These are phyloP conservation scores for Cyanoramphus novaezelandiae DNA, from an alignment of 2,113 vertebrate genomes.

Conservation along the genomic window DNA sequence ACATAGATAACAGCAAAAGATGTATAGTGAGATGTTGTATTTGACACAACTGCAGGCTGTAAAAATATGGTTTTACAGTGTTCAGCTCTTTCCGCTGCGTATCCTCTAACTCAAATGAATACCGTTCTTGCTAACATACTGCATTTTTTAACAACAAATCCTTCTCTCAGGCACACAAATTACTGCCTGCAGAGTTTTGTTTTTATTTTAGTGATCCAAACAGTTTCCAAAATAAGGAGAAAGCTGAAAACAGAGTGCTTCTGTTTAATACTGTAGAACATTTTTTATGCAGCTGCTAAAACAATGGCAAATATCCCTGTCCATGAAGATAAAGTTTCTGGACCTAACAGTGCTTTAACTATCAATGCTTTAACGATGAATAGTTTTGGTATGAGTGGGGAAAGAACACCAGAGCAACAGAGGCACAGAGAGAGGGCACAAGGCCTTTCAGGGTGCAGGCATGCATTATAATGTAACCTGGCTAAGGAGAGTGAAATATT, in stretches of 20 bases:
- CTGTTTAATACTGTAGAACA: background rate
- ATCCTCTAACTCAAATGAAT: conserved; percentile 14
- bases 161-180: conserved; percentile 5
- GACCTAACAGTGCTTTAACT: background rate
- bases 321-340: background rate
- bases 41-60: background rate
- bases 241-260: conserved; percentile 41
- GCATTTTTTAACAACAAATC: conserved; percentile 24
- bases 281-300: background rate
- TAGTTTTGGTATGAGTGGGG: background rate
- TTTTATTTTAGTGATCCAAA: conserved; percentile 8
- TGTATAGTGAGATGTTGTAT: background rate
- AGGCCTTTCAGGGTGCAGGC: background rate
- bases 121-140: conserved; percentile 28
- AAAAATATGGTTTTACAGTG: background rate
- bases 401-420: background rate
- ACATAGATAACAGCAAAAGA: background rate
- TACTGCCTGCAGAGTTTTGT: background rate
- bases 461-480: background rate
- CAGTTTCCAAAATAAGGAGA: conserved; percentile 12
- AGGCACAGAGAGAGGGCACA: background rate
- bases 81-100: background rate
- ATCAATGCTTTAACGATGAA: background rate
- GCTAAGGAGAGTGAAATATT: background rate
- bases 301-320: conserved; percentile 1